Conservation (phyloP, 2,113 vertebrate genomes). For the Acanthisitta chloris region DNA sequence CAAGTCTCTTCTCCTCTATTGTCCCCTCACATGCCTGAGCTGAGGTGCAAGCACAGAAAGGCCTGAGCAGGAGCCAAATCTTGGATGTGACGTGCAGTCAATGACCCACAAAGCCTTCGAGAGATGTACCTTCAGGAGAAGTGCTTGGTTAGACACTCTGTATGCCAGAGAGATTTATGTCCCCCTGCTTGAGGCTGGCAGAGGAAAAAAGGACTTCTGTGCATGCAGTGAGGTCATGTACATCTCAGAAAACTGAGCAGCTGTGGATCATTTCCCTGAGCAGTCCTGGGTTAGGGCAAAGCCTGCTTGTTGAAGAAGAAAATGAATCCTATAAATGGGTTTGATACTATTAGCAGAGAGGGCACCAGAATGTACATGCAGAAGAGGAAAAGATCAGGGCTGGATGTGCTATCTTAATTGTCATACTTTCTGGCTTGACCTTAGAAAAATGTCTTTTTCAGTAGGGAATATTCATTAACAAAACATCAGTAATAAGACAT, state of each 20-base stretch:
- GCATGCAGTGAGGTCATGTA: rapidly evolving
- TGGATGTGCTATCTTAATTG: not conserved
- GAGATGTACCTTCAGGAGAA: not conserved
- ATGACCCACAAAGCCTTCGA: rapidly evolving
- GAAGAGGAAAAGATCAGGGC: not conserved
- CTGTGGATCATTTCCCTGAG: not conserved
- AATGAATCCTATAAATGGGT: not conserved
- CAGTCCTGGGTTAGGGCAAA: not conserved
- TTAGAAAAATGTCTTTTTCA: not conserved
- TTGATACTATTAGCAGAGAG: not conserved
- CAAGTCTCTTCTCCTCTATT: not conserved
- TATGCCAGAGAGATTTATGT: not conserved
- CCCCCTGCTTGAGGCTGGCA: not conserved
- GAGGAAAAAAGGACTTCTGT: not conserved
- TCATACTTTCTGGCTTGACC: not conserved
- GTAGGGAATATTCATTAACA: not conserved
- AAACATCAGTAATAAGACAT: not conserved
- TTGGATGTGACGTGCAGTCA: rapidly evolving
- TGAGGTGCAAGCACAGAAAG: not conserved
- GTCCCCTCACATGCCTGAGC: not conserved
- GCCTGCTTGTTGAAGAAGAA: not conserved
- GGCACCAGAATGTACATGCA: not conserved
- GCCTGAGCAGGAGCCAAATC: not conserved
- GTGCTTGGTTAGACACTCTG: not conserved
- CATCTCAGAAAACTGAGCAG: not conserved